Base-by-base conservation (phyloP, 2,113 vertebrate species). In the Oryzias celebensis region DNA sequence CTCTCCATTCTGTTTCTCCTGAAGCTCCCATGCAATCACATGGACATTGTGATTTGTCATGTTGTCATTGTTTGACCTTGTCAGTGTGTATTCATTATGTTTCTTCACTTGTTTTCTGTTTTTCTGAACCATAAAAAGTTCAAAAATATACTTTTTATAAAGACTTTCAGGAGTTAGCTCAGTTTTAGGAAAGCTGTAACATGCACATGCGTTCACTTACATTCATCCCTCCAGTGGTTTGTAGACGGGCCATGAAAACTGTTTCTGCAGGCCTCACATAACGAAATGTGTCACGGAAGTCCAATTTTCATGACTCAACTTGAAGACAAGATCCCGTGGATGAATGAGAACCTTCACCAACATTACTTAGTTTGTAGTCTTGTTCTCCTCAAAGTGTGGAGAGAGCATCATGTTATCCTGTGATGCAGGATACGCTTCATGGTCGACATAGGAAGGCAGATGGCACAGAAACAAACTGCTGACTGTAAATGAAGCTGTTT, bases 401-500 rank as follows among this genome's bases (percentile, higher is more conserved):
- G 5, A 28, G 26, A 28, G 4, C 26, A 28, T 28, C 3, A 28
- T 28, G 5, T 28, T 28, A 28, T 28, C 26, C 26, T 6, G 4
- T 28, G 26, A 28, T 28, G 26, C 26, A 28, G 26, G 26, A 28
- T 6, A 6, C 26, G 4, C 7, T 28, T 4, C 26, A 28, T 28
- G 26, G 26, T 28, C 5, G 7, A 28, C 26, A 28, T 28, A 16
- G 17, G 14, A 18, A 8, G 5, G 14, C 23, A 48, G 18, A 41
- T 2, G 36, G 17, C 48, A 17, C 14, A 31, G 26, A 55, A 18
- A 31, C 69, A 55, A 18, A 31, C 69, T 49, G 50, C 36, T 52
- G 5, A 42, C 69, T 73, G 73, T 43, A 71, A 67, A 36, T 47
- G 24, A 65, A 47, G 68, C 45, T 16, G 53, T 72, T 31, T 28